Evolutionary conservation across 2,113 vertebrate species (phyloP).

Genomic region (Dermatemys mawii): DNA sequence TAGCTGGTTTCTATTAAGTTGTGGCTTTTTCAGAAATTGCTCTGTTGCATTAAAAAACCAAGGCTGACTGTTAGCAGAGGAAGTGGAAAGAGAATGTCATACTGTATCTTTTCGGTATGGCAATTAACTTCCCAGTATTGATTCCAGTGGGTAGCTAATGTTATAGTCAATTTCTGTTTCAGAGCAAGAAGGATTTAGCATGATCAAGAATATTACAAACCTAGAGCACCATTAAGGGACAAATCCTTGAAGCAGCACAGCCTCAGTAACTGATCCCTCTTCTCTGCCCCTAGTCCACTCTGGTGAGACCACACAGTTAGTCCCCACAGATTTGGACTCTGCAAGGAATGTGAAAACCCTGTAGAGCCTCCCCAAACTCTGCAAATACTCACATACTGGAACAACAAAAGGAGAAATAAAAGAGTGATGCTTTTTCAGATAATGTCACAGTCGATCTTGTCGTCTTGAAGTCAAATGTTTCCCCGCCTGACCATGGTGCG

Average conservation of each 20-base stretch:
- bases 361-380: background rate
- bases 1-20: conserved; percentile 54
- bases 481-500: background rate
- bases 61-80: conserved; percentile 6
- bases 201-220: background rate
- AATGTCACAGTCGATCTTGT: background rate
- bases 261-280: background rate
- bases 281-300: background rate
- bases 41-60: conserved; percentile 30
- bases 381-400: background rate
- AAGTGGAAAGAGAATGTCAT: background rate
- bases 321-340: background rate
- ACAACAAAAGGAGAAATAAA: background rate
- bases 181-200: background rate
- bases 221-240: background rate
- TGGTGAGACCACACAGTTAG: background rate
- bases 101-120: background rate
- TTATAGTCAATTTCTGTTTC: conserved; percentile 1
- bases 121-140: background rate
- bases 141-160: background rate
- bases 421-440: background rate
- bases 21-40: conserved; percentile 14
- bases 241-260: background rate
- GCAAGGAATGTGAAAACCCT: background rate
- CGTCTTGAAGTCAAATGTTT: background rate